These are phyloP conservation scores for Perdita meconis DNA, from an alignment of 2,888 invertebrate species.

Conservation along the genomic window DNA sequence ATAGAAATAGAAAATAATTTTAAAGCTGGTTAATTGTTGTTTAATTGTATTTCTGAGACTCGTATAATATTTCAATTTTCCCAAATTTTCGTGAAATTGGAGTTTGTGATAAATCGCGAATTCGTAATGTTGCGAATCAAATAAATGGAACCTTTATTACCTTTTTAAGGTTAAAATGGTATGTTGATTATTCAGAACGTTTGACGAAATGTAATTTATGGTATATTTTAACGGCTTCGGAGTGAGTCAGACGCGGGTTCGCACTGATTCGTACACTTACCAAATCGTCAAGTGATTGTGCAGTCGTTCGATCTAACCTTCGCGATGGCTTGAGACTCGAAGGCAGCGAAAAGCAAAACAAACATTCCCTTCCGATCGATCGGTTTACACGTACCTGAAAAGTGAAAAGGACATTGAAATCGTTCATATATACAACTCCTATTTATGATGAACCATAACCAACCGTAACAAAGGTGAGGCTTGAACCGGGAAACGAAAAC, in stretches of 20 bases:
- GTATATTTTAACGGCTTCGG: conserved; percentile 3
- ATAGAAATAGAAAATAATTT: too few relatives aligned
- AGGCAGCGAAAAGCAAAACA: conserved; percentile 54
- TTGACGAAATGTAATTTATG: not conserved
- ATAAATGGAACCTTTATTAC: too few relatives aligned
- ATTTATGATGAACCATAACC: conserved; percentile 10
- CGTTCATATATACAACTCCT: conserved; percentile 20
- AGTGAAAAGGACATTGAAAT: conserved; percentile 52
- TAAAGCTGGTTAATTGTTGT: too few relatives aligned
- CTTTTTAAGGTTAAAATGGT: too few relatives aligned
- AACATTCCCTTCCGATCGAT: conserved; percentile 65
- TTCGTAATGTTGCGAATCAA: too few relatives aligned
- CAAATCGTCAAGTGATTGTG: conserved; percentile 54
- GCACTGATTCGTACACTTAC: conserved; percentile 30
- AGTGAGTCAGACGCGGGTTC: conserved; percentile 35
- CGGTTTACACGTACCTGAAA: conserved; percentile 54
- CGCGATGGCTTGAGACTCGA: conserved; percentile 44
- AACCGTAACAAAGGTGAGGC: conserved; percentile 6
- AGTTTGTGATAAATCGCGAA: too few relatives aligned
- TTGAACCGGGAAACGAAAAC: not conserved
- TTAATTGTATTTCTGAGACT: too few relatives aligned
- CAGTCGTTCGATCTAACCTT: conserved; percentile 57
- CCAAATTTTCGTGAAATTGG: too few relatives aligned
- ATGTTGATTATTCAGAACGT: not conserved
- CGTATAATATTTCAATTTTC: too few relatives aligned